Conservation (phyloP, 2,113 vertebrate genomes). For the Aplodontia rufa region DNA sequence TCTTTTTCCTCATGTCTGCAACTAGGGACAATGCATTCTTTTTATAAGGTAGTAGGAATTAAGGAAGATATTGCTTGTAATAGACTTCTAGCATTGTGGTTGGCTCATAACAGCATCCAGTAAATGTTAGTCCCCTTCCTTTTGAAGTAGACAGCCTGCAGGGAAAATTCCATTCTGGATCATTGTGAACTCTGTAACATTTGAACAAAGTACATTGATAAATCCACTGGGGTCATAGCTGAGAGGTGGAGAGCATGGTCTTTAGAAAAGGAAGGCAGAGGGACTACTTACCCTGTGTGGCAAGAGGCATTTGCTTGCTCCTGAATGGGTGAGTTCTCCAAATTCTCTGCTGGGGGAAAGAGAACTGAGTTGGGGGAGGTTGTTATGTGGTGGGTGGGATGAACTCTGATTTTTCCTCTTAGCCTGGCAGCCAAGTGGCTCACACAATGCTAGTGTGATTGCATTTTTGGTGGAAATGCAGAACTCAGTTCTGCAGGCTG, state of each 20-base stretch:
- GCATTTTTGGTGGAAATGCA: background rate
- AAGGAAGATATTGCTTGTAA: background rate
- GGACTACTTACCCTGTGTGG: background rate
- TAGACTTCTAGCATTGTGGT: background rate
- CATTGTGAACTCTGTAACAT: background rate
- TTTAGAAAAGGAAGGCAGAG: background rate
- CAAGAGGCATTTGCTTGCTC: background rate
- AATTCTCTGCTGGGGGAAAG: background rate
- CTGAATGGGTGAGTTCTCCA: background rate
- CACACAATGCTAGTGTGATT: background rate
- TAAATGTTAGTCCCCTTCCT: background rate
- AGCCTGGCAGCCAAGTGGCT: background rate
- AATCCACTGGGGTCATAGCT: background rate
- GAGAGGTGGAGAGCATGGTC: background rate
- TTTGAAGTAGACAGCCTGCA: background rate
- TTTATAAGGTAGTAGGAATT: background rate
- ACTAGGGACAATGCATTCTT: background rate
- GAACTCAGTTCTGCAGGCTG: background rate
- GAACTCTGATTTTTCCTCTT: background rate
- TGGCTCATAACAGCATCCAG: background rate
- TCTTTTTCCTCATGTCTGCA: background rate
- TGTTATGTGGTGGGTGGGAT: background rate
- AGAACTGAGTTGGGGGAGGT: background rate
- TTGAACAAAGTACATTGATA: background rate
- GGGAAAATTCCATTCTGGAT: background rate